These are phyloP conservation scores for Lordiphosa andalusiaca DNA, from an alignment of 2,888 invertebrate species.

Conservation along the genomic window DNA sequence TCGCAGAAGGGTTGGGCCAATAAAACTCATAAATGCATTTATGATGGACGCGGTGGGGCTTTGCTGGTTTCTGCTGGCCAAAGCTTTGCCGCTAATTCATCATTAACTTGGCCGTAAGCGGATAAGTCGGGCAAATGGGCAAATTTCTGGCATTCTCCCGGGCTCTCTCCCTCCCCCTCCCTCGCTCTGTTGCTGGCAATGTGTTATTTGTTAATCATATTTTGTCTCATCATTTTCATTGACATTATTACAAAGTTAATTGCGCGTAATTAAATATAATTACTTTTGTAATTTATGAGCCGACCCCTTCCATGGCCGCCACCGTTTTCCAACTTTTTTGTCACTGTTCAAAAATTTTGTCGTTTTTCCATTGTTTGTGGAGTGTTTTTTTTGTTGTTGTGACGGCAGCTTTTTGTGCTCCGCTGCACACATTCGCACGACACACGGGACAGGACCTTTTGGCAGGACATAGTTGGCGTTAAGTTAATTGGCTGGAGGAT, in stretches of 20 bases:
- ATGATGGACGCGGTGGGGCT: constrained; percentile 32
- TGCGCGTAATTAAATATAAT: constrained; percentile 70
- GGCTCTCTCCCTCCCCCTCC: constrained; percentile 3
- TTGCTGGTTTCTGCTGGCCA: not conserved
- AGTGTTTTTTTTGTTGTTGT: constrained; percentile 26
- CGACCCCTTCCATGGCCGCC: constrained; percentile 67
- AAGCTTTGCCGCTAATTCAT: constrained; percentile 41
- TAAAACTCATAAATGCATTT: constrained; percentile 63
- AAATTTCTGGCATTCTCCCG: constrained; percentile 22
- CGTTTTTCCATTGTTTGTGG: constrained; percentile 45
- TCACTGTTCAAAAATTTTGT: constrained; percentile 27
- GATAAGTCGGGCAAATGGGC: constrained; percentile 40
- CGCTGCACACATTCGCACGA: constrained; percentile 40
- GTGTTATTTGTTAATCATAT: constrained; percentile 60
- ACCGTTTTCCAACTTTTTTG: too few relatives aligned
- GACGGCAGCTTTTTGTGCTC: constrained; percentile 57
- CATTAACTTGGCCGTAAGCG: constrained; percentile 56
- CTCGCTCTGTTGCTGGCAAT: constrained; percentile 15
- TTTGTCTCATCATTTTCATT: constrained; percentile 72
- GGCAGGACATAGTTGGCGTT: constrained; percentile 61
- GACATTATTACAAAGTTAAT: constrained; percentile 74
- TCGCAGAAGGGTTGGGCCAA: not conserved
- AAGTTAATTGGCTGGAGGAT: constrained; percentile 60
- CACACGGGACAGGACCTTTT: constrained; percentile 31
- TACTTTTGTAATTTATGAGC: constrained; percentile 69